Base-by-base conservation (phyloP, 2,888 invertebrate species). In the Parnassius orleans region DNA sequence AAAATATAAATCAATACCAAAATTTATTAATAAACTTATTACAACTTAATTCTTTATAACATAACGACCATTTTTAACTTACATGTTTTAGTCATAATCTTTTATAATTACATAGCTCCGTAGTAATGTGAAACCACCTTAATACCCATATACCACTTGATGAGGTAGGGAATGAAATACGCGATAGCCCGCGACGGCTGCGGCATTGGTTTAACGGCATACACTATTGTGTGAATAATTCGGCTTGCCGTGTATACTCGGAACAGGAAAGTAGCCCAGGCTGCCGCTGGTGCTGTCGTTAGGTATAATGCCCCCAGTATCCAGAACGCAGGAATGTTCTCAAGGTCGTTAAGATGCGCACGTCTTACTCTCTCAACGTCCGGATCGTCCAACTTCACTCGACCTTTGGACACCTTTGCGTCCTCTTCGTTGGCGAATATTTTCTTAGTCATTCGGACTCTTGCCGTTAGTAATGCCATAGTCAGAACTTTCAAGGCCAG, bases 261-360 rank as follows among this genome's bases (percentile, higher is more conserved):
- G 66, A 77, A 77, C 53, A 78, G 68, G 5, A 69, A 63, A 10
- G 64, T 65, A 14, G 69, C 77, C 60, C 68, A 66, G 24, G 66
- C 71, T 0, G 69, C 62, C 7, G 66, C 75, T 0, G 94, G 94
- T 14, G 85, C 83, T 0, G 93, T 93, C 50, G 90, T 76, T 10
- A 93, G 76, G 77, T 93, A 94, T 47, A 92, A 77, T 10, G 92
- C 83, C 9, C 72, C 74, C 95, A 72, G 57, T 42, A 93, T 69
- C 73, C 94, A 87, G 73, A 95, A 95, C 14, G 92, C 87, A 0
- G 93, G 91, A 62, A 95, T 95, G 78, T 95, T 95, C 81, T 95
- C 95, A 75, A 95, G 76, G 77, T 95, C 95, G 73, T 95, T 95
- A 68, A 93, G 86, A 74, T 95, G 95, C 14, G 94, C 95, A 78